Base-by-base conservation (phyloP, 23 tunicate species). In the Corella eumyota region DNA sequence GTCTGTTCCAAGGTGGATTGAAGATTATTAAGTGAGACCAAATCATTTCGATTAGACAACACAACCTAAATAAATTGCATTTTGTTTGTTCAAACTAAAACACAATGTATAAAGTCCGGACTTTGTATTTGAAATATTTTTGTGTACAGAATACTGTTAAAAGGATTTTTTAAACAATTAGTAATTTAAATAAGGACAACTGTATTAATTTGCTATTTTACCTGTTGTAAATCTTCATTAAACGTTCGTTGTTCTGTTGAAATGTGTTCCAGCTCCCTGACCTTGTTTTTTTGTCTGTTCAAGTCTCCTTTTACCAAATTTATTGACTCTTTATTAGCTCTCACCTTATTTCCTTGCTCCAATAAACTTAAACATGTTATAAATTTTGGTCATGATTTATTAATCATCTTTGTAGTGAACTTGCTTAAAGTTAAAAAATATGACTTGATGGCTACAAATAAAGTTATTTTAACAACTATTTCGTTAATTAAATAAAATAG, bases 151-250 rank as follows among this genome's bases (percentile, higher is more conserved):
- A n/a, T n/a, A n/a, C n/a, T n/a, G n/a, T n/a, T n/a, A n/a, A n/a
- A n/a, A n/a, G n/a, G n/a, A n/a, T n/a, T n/a, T n/a, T n/a, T n/a
- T n/a, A n/a, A n/a, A n/a, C n/a, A n/a, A n/a, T n/a, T n/a, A n/a
- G n/a, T n/a, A n/a, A n/a, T n/a, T n/a, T n/a, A n/a, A n/a, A n/a
- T n/a, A n/a, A n/a, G n/a, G n/a, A n/a, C n/a, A n/a, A n/a, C n/a
- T n/a, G n/a, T n/a, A 58, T 9, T 58, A 58, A 5, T 28, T 25
- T 40, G 13, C 48, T 40, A 40, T 11, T 22, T 7, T 5, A 74
- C 82, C 73, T 75, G 82, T 48, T 75, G 82, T 38, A 75, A 57
- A 66, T 75, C 82, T 9, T 57, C 24, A 27, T 35, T 31, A 4
- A 73, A 72, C 0, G 54, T 5, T 30, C 66, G 33, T 22, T 75